A percentile compares a stretch with the other conserved stretches of the same genome.
phyloP scores from a whole-genome alignment of 2,888 invertebrate species.

The Pammene fasciana region DNA sequence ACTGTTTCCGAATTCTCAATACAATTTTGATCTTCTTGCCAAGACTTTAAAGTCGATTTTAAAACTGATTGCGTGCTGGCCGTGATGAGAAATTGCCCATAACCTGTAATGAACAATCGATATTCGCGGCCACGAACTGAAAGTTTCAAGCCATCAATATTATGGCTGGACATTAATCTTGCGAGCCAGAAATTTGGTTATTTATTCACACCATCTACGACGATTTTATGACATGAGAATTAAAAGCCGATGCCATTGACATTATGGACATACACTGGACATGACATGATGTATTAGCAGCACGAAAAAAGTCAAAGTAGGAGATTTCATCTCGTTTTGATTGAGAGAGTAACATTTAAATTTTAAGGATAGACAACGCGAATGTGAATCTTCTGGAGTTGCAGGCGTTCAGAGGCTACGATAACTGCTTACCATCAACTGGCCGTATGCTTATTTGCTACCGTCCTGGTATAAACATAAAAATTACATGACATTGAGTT shows the following conservation, averaged over 20 bases:
- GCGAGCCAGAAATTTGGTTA: slow-evolving; percentile 7
- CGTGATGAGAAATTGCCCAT: slow-evolving; percentile 22
- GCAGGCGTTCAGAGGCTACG: too few species aligned
- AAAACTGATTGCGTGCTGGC: neutral
- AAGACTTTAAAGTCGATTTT: neutral
- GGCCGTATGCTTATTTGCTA: too few species aligned
- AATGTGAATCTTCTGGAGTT: too few species aligned
- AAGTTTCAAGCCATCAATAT: slow-evolving; percentile 16
- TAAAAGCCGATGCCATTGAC: neutral
- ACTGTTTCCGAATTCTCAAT: neutral
- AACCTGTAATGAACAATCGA: slow-evolving; percentile 23
- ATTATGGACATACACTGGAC: neutral
- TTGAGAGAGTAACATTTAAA: too few species aligned
- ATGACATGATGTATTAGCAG: too few species aligned
- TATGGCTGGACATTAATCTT: slow-evolving; percentile 10
- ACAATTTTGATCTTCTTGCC: neutral
- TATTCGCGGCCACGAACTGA: slow-evolving; percentile 16
- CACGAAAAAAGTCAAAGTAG: too few species aligned
- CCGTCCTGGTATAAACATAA: too few species aligned
- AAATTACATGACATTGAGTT: too few species aligned
- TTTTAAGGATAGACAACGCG: too few species aligned
- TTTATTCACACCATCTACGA: slow-evolving; percentile 10
- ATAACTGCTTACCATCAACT: too few species aligned
- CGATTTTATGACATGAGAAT: slow-evolving; percentile 11
- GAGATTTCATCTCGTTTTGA: too few species aligned